Base-by-base conservation (phyloP, 2,113 vertebrate genomes). In the Zosterops borbonicus region DNA sequence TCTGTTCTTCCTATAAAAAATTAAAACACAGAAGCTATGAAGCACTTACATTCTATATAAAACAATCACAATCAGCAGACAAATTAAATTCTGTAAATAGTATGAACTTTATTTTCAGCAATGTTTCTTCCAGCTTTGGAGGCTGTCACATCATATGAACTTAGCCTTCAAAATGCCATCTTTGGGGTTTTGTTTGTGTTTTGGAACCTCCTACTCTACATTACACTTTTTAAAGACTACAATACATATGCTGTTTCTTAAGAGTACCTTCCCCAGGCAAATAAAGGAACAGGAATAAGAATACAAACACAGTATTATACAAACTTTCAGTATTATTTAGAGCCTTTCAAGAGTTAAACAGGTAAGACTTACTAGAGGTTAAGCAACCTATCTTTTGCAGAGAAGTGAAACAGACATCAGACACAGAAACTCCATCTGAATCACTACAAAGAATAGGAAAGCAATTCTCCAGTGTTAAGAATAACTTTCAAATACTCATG, bases 1-100 rank as follows among this genome's bases (percentile, higher is more conserved):
- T 99, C 98, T 99, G 99, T 91, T 99, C 99, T 97, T 99, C 99
- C 99, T 99, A 68, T 76, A 97, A 95, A 92, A 53, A 87, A 75
- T 11, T 2, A 83, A 53, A 69, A 80, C 20, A 92, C 5, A 7
- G 35, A 91, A 68, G 20, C 31, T 59, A 41, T 89, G 62, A 94
- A 76, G 18, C 29, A 64, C 28, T 83, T 84, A 50, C 4, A 37
- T 31, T 60, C 41, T 20, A 3, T 29, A 68, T 11, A 52, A 64
- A 55, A 11, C 29, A 69, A 78, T n/a, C 28, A 91, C 8, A 42
- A 62, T 69, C 16, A 56, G 25, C 0, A 73, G 21, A 78, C 11
- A 81, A 69, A 75, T 23, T 49, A n/a, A 74, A 4, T 73, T 92
- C 12, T 28, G 17, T 35, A 5, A 60, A 49, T 3, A 88, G 8